Evolutionary conservation across 2,888 invertebrate species (phyloP).

Genomic region (Tigriopus californicus): DNA sequence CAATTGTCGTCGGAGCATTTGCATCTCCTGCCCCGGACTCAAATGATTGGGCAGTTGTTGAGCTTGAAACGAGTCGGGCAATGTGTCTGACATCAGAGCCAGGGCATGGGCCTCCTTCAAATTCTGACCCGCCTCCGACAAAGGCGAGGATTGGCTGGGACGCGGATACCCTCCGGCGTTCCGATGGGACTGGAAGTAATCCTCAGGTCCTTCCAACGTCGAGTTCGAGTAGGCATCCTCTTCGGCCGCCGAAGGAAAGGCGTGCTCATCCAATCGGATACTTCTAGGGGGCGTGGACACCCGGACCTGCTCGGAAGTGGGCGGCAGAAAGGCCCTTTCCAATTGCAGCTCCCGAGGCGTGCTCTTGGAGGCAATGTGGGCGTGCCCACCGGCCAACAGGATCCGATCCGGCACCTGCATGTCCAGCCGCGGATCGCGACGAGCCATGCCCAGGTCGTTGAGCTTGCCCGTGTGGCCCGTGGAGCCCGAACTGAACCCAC

Average conservation of each 20-base stretch:
- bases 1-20: conserved; percentile 10
- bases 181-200: background rate
- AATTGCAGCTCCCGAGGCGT: conserved; percentile 6
- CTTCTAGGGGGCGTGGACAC: background rate
- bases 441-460: no score
- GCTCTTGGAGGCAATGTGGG: background rate
- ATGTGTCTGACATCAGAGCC: background rate
- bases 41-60: background rate
- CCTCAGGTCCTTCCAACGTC: background rate
- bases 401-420: conserved; percentile 10
- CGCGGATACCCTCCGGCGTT: background rate
- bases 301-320: background rate
- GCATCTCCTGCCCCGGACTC: conserved; percentile 7
- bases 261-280: background rate
- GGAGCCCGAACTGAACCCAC: background rate
- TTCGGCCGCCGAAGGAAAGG: background rate
- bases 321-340: conserved; percentile 4
- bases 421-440: background rate
- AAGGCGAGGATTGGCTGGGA: no score
- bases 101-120: background rate
- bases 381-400: conserved; percentile 3
- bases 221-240: background rate
- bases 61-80: background rate
- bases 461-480: no score
- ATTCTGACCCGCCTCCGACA: background rate